phyloP scores from a whole-genome alignment of 2,113 vertebrate genomes.

The Andinoacara biseriatus region DNA sequence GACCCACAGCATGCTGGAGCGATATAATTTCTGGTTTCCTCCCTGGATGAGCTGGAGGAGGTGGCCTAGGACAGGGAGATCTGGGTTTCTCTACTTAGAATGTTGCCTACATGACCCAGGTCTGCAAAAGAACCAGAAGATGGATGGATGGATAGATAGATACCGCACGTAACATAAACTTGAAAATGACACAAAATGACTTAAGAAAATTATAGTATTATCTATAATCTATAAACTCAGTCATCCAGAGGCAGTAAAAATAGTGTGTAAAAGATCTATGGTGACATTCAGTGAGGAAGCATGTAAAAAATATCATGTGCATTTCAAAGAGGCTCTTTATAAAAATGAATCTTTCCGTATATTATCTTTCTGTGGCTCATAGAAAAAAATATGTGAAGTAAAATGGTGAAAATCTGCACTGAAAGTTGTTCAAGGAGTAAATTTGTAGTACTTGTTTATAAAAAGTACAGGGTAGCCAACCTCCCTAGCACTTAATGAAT shows the following conservation, averaged over 20 bases:
- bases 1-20: too few species aligned
- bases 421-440: conserved; percentile 20
- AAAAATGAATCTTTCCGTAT: neutral
- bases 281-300: neutral
- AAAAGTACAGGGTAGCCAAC: conserved; percentile 25
- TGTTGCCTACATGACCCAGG: neutral
- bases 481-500: conserved; percentile 57
- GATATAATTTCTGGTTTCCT: too few species aligned
- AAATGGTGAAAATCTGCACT: neutral
- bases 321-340: neutral
- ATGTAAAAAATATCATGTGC: neutral
- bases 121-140: neutral
- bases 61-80: neutral
- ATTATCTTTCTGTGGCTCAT: neutral
- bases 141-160: neutral
- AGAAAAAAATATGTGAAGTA: neutral
- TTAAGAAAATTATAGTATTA: neutral
- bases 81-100: neutral
- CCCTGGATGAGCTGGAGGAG: neutral
- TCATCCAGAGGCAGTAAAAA: neutral
- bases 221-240: neutral
- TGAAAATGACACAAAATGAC: neutral
- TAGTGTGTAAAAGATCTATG: neutral
- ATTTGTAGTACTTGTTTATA: conserved; percentile 10
- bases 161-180: neutral